These are phyloP conservation scores for Volucella inflata DNA, from an alignment of 2,888 invertebrate species.

Conservation along the genomic window DNA sequence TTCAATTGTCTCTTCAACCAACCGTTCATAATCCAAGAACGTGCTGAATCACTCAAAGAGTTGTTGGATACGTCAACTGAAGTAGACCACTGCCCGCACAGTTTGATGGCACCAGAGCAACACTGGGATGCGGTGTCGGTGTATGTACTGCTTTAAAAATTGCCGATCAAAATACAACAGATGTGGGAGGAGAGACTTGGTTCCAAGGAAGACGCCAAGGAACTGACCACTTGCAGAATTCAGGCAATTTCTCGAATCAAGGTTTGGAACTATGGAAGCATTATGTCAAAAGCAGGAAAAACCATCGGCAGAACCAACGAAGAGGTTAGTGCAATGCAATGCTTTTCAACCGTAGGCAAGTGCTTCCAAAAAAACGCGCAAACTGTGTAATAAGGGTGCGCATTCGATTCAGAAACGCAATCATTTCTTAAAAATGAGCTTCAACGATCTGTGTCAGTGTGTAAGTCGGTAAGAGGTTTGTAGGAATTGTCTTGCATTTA, in stretches of 20 bases:
- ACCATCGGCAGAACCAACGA: not conserved
- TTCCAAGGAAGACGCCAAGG: conserved; percentile 9
- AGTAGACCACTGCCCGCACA: not conserved
- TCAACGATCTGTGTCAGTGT: conserved; percentile 7
- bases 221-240: conserved; percentile 14
- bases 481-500: too few relatives aligned
- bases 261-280: conserved; percentile 46
- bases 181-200: conserved; percentile 23
- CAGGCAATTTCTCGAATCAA: conserved; percentile 6
- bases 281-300: conserved; percentile 4
- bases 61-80: conserved; percentile 13
- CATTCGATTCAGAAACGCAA: conserved; percentile 16
- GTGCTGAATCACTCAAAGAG: not conserved
- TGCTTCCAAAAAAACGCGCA: not conserved
- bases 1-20: conserved; percentile 16
- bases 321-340: conserved; percentile 6
- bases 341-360: too few relatives aligned
- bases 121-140: not conserved
- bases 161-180: not conserved
- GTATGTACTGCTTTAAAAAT: conserved; percentile 1
- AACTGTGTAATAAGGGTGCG: conserved; percentile 19
- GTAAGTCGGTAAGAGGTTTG: too few relatives aligned
- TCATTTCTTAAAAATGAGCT: conserved; percentile 13
- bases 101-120: not conserved
- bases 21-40: not conserved